These are phyloP conservation scores for Tauraco erythrolophus DNA, from an alignment of 2,113 vertebrate genomes.

Conservation along the genomic window DNA sequence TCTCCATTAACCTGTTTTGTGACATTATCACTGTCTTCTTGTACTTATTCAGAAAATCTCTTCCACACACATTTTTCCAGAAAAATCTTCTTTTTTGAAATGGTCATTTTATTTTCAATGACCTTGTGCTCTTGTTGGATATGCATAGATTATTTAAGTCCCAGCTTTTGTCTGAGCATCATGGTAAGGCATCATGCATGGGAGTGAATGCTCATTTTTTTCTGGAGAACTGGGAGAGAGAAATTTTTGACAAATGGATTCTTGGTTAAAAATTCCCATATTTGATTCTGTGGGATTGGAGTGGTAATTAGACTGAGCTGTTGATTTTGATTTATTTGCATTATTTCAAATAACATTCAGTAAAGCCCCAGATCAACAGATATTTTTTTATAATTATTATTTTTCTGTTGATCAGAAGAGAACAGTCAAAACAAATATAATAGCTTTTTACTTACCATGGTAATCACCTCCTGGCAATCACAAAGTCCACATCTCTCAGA, in stretches of 20 bases:
- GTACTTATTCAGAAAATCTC: not conserved
- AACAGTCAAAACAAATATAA: conserved; percentile 2
- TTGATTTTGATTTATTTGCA: not conserved
- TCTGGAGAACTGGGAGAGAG: too few species aligned
- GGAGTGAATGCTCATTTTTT: not conserved
- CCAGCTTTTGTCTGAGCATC: not conserved
- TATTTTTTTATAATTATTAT: not conserved
- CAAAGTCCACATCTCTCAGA: not conserved
- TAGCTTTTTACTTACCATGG: not conserved
- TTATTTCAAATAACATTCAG: not conserved
- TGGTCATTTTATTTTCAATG: not conserved
- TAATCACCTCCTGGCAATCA: not conserved
- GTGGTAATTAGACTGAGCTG: not conserved
- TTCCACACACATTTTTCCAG: not conserved
- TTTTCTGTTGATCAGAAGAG: not conserved
- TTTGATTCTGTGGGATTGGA: not conserved
- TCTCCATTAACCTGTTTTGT: not conserved
- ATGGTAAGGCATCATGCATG: not conserved
- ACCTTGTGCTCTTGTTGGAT: not conserved
- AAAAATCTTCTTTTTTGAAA: not conserved
- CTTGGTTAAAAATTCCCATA: not conserved
- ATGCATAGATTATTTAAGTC: not conserved
- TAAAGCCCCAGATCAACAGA: not conserved
- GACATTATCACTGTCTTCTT: not conserved
- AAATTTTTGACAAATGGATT: not conserved